Base-by-base conservation (phyloP, 2,888 invertebrate species). In the Polydrusus cervinus region DNA sequence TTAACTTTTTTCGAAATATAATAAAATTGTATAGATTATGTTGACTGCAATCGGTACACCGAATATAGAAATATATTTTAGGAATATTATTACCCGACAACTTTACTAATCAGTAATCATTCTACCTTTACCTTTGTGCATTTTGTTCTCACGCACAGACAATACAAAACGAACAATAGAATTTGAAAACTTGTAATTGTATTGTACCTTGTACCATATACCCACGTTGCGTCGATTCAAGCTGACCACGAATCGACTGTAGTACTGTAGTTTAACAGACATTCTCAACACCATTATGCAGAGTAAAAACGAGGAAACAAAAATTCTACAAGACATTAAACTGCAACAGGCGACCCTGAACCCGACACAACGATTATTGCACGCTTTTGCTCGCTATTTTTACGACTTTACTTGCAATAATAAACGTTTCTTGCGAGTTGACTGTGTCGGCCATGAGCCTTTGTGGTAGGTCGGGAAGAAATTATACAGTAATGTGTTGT, bases 401-500 rank as follows among this genome's bases (percentile, higher is more conserved):
- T 75, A 75, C 60, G 65, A 55, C 57, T 55, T 34, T 69, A 65
- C 74, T 65, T 70, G 65, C 65, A 66, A 55, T 60, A 34, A 34
- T 38, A 65, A 70, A 74, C 71, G 66, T 69, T 61, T 71, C 66
- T 62, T 71, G 75, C 51, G 55, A 73, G 73, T 68, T 73, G 74
- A 75, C 71, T 75, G 71, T 67, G 75, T 71, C 75, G 71, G 71
- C 67, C 75, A 67, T 68, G 30, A 61, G 71, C 71, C 75, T 75
- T 75, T 75, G 75, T 53, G 75, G 70, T 75, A 70, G 75, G 75
- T 75, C 75, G 66, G 61, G 43, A 53, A 40, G 53, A 49, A 60
- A 45, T 57, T 47, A 68, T 57, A 34, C 47, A 64, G 57, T 72
- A 70, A 61, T 40, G 38, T 16, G 38, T 18, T 11, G 7, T 53